These are phyloP conservation scores for Synanthedon andrenaeformis DNA, from an alignment of 2,888 invertebrate species.

Conservation along the genomic window DNA sequence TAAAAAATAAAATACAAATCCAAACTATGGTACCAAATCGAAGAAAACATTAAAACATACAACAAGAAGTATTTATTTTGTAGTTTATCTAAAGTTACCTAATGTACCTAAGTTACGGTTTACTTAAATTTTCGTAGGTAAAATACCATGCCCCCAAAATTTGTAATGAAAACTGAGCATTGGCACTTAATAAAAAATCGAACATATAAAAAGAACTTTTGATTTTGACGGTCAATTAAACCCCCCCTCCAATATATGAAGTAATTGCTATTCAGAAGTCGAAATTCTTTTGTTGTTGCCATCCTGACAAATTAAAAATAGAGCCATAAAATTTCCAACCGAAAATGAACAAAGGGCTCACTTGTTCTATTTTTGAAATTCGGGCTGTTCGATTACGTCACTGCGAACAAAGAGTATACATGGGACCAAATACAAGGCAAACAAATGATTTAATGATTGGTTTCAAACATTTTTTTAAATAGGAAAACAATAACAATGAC, in stretches of 20 bases:
- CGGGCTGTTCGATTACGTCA: slow-evolving; percentile 43
- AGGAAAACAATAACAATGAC: too few species aligned
- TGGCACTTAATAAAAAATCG: too few species aligned
- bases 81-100: too few species aligned
- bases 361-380: slow-evolving; percentile 50
- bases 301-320: neutral
- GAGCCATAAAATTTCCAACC: slow-evolving; percentile 1
- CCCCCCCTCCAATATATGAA: slow-evolving; percentile 20
- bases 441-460: slow-evolving; percentile 32
- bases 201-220: slow-evolving; percentile 8
- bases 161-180: too few species aligned
- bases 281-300: neutral
- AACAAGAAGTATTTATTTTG: too few species aligned
- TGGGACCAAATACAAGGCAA: slow-evolving; percentile 14
- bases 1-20: too few species aligned
- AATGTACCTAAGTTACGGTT: too few species aligned
- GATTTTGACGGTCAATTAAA: slow-evolving; percentile 25
- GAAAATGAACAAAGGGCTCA: slow-evolving; percentile 36
- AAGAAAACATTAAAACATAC: too few species aligned
- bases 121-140: too few species aligned
- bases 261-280: neutral
- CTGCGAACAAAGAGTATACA: slow-evolving; percentile 28
- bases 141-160: too few species aligned
- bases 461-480: too few species aligned
- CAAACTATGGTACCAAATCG: too few species aligned